These are phyloP conservation scores for Parambassis ranga DNA, from an alignment of 2,797 vertebrate species.

Conservation along the genomic window DNA sequence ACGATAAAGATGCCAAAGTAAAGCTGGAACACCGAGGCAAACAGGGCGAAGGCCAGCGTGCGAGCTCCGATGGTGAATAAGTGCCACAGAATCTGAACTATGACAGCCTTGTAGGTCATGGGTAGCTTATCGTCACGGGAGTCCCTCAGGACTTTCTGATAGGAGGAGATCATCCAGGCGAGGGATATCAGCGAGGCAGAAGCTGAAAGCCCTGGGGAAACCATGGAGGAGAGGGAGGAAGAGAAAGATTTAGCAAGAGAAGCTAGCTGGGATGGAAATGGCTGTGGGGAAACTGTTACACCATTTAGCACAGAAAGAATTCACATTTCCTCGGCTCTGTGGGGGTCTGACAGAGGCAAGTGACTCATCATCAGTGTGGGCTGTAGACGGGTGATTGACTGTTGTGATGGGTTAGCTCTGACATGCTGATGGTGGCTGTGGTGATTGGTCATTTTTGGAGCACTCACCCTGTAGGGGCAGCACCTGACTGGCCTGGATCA, in stretches of 20 bases:
- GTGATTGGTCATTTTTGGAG: neutral
- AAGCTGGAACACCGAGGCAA: slow-evolving; percentile 94
- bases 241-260: neutral
- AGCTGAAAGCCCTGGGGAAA: slow-evolving; percentile 87
- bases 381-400: slow-evolving; percentile 16
- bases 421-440: neutral
- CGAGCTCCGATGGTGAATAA: slow-evolving; percentile 95
- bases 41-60: slow-evolving; percentile 93
- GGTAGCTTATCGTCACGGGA: slow-evolving; percentile 94
- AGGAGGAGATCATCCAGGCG: slow-evolving; percentile 95
- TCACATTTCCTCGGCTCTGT: neutral
- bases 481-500: slow-evolving; percentile 84
- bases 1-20: slow-evolving; percentile 98
- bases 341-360: slow-evolving; percentile 4
- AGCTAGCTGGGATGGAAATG: slow-evolving; percentile 23
- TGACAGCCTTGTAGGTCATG: slow-evolving; percentile 93
- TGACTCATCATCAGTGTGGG: slow-evolving; percentile 30
- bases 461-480: slow-evolving; percentile 91
- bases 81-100: slow-evolving; percentile 95
- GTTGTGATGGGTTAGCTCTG: slow-evolving; percentile 3
- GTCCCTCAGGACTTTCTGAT: slow-evolving; percentile 96
- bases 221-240: neutral
- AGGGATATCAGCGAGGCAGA: slow-evolving; percentile 92
- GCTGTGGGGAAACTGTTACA: slow-evolving; percentile 2
- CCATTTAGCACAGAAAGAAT: slow-evolving; percentile 15